These are phyloP conservation scores for Cremastobaeus sp. DNA, from an alignment of 2,888 invertebrate genomes.

Conservation along the genomic window DNA sequence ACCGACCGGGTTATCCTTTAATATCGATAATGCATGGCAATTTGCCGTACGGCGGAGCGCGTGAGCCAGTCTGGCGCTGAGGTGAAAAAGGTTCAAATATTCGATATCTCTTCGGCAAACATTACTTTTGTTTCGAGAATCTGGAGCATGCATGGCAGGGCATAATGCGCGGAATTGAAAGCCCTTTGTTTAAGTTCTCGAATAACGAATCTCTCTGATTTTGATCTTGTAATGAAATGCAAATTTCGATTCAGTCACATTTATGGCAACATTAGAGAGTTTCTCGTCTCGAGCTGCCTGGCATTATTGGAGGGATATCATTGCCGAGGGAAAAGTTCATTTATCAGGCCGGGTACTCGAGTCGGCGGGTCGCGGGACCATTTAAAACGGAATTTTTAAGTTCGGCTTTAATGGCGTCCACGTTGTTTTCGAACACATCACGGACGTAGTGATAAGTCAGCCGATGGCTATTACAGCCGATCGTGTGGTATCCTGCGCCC, in stretches of 20 bases:
- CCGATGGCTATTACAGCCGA: constrained; percentile 43
- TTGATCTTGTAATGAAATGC: constrained; percentile 60
- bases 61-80: constrained; percentile 42
- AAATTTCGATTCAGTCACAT: constrained; percentile 56
- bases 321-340: constrained; percentile 49
- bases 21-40: constrained; percentile 63
- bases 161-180: constrained; percentile 57
- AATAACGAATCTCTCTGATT: constrained; percentile 56
- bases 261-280: constrained; percentile 36
- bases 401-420: constrained; percentile 5
- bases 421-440: constrained; percentile 40
- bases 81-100: constrained; percentile 62
- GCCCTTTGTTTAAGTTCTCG: constrained; percentile 58
- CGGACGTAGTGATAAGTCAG: constrained; percentile 39
- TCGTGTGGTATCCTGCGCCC: constrained; percentile 40
- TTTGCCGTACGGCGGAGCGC: constrained; percentile 57
- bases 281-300: constrained; percentile 14
- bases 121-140: constrained; percentile 59
- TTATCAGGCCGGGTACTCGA: constrained; percentile 45
- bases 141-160: constrained; percentile 48
- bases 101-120: constrained; percentile 61
- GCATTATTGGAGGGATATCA: constrained; percentile 46
- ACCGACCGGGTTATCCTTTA: constrained; percentile 59
- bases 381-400: constrained; percentile 21
- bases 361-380: not conserved